Evolutionary conservation across 2,797 vertebrate genomes (phyloP), one percentile per base, ranked within the genome.

Genomic region (Hydrocynus forskahlii): DNA sequence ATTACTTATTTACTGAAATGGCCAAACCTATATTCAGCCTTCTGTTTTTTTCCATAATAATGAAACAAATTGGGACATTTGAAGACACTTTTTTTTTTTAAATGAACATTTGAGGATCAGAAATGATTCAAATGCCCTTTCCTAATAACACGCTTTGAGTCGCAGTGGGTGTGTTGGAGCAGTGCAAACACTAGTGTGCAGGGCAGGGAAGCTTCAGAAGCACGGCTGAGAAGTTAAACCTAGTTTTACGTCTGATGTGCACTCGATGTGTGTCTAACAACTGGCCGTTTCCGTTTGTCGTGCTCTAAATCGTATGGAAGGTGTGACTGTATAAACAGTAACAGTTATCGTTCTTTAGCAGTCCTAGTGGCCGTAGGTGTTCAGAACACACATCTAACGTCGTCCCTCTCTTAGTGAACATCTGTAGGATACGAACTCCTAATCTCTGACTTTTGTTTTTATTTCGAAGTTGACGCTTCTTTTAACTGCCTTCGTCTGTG

Each of bases 301-400:
- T 81, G 21, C 25, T 67, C n/a, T 62, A 25, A 25, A 38, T 68
- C n/a, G 14, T 23, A 13, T 14, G 25, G 79, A 68, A 75, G 72
- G 71, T 81, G 54, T 62, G 54, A 81, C 54, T 75, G 63, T 81
- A 68, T 81, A 68, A 79, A 54, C 17, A 59, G 35, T 52, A 38
- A 50, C 5, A 16, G 52, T 25, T 40, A 13, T 29, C 0, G 35
- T 14, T 40, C 71, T 59, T 59, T 38, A 59, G 72, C 71, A 35
- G 52, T 55, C 0, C 35, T 19, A 50, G 12, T 52, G 54, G 71
- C 54, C 21, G 71, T 74, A 59, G 19, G 45, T 43, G 73, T 81
- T 70, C 21, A 25, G 13, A 69, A 67, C 38, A 75, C 25, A 43
- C 35, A 17, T 59, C 43, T 5, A 29, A 21, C 48, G 10, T 59